Evolutionary conservation across 2,797 vertebrate genomes (phyloP).

Genomic region (Vipera latastei): DNA sequence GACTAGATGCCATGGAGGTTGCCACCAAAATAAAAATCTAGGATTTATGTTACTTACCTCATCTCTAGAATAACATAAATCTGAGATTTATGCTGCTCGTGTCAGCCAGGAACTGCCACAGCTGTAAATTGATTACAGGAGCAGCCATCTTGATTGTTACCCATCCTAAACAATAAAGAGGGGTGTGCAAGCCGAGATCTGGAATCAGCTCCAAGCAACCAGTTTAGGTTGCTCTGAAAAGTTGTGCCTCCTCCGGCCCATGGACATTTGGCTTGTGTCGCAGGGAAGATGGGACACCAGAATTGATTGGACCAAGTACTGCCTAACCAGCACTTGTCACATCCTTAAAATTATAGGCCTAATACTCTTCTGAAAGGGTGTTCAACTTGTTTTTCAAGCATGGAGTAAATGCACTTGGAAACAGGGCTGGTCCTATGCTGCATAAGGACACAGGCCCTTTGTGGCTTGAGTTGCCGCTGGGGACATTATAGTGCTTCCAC

Average conservation of each 20-base stretch:
- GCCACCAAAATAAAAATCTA: background rate
- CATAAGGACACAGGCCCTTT: background rate
- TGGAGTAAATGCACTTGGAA: background rate
- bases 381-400: background rate
- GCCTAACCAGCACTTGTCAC: background rate
- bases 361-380: background rate
- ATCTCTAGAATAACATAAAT: background rate
- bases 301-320: background rate
- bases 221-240: background rate
- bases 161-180: background rate
- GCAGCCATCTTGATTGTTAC: background rate
- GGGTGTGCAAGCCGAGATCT: background rate
- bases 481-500: background rate
- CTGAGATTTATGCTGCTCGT: background rate
- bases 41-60: background rate
- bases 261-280: background rate
- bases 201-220: background rate
- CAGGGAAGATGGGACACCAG: background rate
- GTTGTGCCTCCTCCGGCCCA: background rate
- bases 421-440: background rate
- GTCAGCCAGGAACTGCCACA: background rate
- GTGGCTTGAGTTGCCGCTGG: background rate
- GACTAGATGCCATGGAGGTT: background rate
- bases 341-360: background rate
- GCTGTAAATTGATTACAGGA: background rate